Evolutionary conservation across 1,140 invertebrate genomes (phyloP).

Genomic region (Marisa cornuarietis): DNA sequence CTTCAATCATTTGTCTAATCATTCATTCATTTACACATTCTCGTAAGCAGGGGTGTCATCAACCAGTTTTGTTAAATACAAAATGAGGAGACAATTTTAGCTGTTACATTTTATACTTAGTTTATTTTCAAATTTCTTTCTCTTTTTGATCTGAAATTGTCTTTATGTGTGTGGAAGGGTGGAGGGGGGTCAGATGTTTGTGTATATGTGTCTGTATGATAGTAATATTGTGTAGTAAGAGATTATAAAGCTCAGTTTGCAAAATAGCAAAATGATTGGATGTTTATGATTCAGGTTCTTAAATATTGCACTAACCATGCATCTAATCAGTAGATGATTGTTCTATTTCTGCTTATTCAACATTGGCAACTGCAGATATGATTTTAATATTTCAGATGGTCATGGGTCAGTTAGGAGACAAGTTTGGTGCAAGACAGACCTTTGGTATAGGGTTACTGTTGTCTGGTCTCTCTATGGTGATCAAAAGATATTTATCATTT

Average conservation of each 20-base stretch:
- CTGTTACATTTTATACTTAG: not conserved
- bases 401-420: constrained; percentile 66
- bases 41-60: no score
- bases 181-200: no score
- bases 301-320: not conserved
- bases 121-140: not conserved
- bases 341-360: not conserved
- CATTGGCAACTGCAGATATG: not conserved
- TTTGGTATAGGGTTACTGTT: constrained; percentile 65
- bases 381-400: constrained; percentile 57
- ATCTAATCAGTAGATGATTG: not conserved
- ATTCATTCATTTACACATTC: not conserved
- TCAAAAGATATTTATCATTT: not conserved
- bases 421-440: constrained; percentile 66
- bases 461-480: constrained; percentile 67
- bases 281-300: not conserved
- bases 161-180: no score
- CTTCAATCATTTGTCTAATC: not conserved
- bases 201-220: no score
- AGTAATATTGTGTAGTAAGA: no score
- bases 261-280: not conserved
- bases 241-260: not conserved
- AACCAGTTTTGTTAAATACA: no score
- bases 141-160: no score
- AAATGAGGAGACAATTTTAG: not conserved